Evolutionary conservation across 2,797 vertebrate genomes (phyloP).

Genomic region (Sphenodon punctatus): DNA sequence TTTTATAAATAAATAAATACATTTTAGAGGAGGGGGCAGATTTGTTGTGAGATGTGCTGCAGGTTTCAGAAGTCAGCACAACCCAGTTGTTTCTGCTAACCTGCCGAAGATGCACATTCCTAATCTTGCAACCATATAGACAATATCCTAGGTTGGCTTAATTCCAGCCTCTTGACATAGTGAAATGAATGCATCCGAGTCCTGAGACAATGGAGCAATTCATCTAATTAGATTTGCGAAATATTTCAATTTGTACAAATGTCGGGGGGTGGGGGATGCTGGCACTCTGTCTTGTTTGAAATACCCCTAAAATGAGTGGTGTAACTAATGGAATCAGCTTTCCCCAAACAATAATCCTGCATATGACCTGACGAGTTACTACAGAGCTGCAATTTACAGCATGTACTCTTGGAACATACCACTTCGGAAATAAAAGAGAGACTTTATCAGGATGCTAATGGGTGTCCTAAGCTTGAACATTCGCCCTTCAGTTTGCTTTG

Average conservation of each 20-base stretch:
- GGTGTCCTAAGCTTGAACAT: slow-evolving; percentile 15
- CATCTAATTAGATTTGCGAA: slow-evolving; percentile 38
- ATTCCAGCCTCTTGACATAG: slow-evolving; percentile 17
- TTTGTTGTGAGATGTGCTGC: not conserved
- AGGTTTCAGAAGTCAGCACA: slow-evolving; percentile 16
- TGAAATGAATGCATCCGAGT: slow-evolving; percentile 4
- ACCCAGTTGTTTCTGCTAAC: not conserved
- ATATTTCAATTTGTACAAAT: slow-evolving; percentile 5
- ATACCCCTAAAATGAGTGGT: not conserved
- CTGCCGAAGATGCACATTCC: not conserved
- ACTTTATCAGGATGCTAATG: slow-evolving; percentile 40
- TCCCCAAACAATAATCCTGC: slow-evolving; percentile 24
- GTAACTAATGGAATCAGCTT: slow-evolving; percentile 44
- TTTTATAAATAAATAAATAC: too few relatives aligned
- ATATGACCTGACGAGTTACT: slow-evolving; percentile 35
- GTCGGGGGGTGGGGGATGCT: not conserved
- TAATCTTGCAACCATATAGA: slow-evolving; percentile 15
- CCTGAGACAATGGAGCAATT: slow-evolving; percentile 41
- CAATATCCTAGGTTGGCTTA: slow-evolving; percentile 14
- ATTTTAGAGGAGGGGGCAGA: not conserved
- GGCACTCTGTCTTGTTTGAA: slow-evolving; percentile 13
- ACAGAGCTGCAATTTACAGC: not conserved
- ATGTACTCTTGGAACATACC: slow-evolving; percentile 34
- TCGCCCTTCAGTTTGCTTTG: slow-evolving; percentile 22
- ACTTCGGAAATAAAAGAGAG: slow-evolving; percentile 44